Conservation (phyloP, 2,113 vertebrate genomes). For the Phyllostomus discolor region DNA sequence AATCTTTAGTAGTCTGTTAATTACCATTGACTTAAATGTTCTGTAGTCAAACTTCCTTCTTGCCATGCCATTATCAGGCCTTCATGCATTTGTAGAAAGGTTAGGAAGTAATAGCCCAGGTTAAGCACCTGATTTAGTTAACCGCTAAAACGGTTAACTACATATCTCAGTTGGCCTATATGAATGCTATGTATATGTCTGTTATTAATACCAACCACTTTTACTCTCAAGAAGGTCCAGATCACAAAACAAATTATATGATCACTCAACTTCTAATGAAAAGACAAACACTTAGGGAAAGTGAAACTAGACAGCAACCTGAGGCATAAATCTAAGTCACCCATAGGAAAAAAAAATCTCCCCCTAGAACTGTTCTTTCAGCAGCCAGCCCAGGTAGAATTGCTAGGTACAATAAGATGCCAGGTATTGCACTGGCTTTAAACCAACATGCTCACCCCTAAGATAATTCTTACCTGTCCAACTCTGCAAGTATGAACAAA, state of each 20-base stretch:
- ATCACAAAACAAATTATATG: not conserved
- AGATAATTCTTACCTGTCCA: conserved; percentile 86
- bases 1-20: not conserved
- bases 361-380: not conserved
- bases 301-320: not conserved
- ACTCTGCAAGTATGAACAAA: conserved; percentile 96
- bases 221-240: not conserved
- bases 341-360: not conserved
- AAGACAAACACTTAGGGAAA: not conserved
- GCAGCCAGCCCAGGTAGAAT: not conserved
- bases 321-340: not conserved
- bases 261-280: not conserved
- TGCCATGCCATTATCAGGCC: not conserved
- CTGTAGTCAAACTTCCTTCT: not conserved
- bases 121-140: not conserved
- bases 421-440: not conserved
- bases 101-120: not conserved
- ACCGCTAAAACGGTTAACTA: not conserved
- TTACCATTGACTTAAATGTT: not conserved
- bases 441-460: not conserved
- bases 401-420: not conserved
- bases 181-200: not conserved
- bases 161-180: not conserved
- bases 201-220: not conserved
- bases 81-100: not conserved